Conservation (phyloP, 2,797 vertebrate genomes). For the Danio tinwini region DNA sequence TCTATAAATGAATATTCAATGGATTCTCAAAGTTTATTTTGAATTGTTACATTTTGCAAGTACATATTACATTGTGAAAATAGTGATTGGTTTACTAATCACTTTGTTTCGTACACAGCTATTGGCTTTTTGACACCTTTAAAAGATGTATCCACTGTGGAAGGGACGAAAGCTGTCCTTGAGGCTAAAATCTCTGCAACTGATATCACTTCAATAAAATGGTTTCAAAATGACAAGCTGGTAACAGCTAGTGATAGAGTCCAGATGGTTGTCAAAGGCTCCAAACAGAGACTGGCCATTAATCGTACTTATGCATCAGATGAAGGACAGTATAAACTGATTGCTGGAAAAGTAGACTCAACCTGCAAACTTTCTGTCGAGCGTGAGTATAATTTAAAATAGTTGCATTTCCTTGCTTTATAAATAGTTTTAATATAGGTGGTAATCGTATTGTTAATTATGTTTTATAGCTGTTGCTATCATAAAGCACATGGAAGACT, state of each 20-base stretch:
- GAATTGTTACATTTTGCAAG: background rate
- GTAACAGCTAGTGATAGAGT: constrained; percentile 86
- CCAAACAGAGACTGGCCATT: constrained; percentile 93
- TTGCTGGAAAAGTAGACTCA: constrained; percentile 92
- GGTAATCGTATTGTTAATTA: background rate
- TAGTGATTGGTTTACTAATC: background rate
- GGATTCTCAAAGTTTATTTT: background rate
- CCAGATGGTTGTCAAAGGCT: constrained; percentile 91
- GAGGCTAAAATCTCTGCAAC: constrained; percentile 96
- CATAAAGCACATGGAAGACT: constrained; percentile 88
- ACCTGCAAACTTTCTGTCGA: constrained; percentile 90
- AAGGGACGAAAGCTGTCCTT: constrained; percentile 94
- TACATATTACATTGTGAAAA: background rate
- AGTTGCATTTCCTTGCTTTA: background rate
- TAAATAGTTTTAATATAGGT: background rate
- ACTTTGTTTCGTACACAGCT: constrained; percentile 73
- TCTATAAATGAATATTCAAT: background rate
- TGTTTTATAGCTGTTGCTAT: constrained; percentile 87
- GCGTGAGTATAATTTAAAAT: constrained; percentile 74
- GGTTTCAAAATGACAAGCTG: constrained; percentile 89
- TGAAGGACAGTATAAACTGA: constrained; percentile 87
- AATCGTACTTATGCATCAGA: constrained; percentile 89
- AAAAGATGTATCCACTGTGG: constrained; percentile 87
- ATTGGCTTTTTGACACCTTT: constrained; percentile 89
- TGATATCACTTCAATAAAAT: constrained; percentile 92